phyloP scores from a whole-genome alignment of 2,888 invertebrate species.

The Pyrrhosoma nymphula region DNA sequence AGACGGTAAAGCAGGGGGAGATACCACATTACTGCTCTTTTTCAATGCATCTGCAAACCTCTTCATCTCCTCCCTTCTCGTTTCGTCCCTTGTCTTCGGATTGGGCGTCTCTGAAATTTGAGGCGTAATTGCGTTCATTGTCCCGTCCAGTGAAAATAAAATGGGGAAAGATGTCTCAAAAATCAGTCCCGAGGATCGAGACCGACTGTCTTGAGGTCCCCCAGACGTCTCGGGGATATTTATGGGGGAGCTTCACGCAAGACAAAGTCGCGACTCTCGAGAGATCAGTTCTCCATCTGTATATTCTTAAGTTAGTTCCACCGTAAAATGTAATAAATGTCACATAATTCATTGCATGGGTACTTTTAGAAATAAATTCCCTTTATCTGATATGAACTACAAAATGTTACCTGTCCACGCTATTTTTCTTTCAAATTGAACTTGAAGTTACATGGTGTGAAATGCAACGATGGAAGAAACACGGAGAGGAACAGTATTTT shows the following conservation, averaged over 20 bases:
- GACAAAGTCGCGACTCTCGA: neutral
- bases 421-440: no score
- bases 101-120: neutral
- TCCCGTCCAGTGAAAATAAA: neutral
- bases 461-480: no score
- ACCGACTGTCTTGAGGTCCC: neutral
- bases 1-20: neutral
- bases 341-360: neutral
- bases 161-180: neutral
- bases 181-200: neutral
- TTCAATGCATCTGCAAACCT: neutral
- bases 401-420: no score
- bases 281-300: neutral
- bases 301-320: no score
- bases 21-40: neutral
- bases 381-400: no score
- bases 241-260: neutral
- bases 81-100: slow-evolving; percentile 7
- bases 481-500: no score
- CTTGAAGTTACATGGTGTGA: no score
- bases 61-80: neutral
- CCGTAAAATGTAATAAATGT: no score
- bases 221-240: neutral
- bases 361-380: neutral
- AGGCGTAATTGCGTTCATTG: slow-evolving; percentile 31